Percentiles rank a stretch among this genome's conserved stretches.
phyloP scores from a whole-genome alignment of 2,888 invertebrate species.

The Craniophora ligustri region DNA sequence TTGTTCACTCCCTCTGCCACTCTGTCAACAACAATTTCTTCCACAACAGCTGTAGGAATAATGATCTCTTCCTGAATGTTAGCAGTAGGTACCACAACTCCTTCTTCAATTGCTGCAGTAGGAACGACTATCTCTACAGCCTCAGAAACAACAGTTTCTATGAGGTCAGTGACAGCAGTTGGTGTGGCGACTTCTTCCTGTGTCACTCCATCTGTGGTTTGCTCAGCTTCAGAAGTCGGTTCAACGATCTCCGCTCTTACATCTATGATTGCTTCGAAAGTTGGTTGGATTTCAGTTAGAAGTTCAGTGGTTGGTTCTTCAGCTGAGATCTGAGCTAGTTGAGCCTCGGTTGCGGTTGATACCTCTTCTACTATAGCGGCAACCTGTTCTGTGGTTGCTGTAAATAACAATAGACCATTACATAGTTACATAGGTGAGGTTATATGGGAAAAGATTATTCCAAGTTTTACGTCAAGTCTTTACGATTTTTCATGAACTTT shows the following conservation, averaged over 20 bases:
- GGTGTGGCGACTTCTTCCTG: slow-evolving; percentile 14
- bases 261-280: slow-evolving; percentile 25
- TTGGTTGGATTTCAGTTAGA: slow-evolving; percentile 25
- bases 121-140: slow-evolving; percentile 21
- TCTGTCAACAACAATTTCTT: slow-evolving; percentile 32
- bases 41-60: slow-evolving; percentile 26
- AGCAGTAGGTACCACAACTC: not conserved
- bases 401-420: not conserved
- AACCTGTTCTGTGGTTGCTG: slow-evolving; percentile 47
- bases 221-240: slow-evolving; percentile 19
- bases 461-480: too few relatives aligned
- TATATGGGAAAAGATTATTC: too few relatives aligned
- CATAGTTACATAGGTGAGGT: too few relatives aligned
- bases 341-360: slow-evolving; percentile 33
- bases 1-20: slow-evolving; percentile 62
- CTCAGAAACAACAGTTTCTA: slow-evolving; percentile 22
- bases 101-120: slow-evolving; percentile 16
- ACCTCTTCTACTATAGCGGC: slow-evolving; percentile 41
- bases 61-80: slow-evolving; percentile 31
- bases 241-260: slow-evolving; percentile 28
- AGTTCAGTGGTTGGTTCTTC: slow-evolving; percentile 45
- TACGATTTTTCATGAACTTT: too few relatives aligned
- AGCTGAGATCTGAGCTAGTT: slow-evolving; percentile 9
- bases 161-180: slow-evolving; percentile 5
- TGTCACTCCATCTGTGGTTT: slow-evolving; percentile 30